Evolutionary conservation across 2,113 vertebrate genomes (phyloP), one percentile per base, ranked within the genome.

Genomic region (Myiozetetes cayanensis): DNA sequence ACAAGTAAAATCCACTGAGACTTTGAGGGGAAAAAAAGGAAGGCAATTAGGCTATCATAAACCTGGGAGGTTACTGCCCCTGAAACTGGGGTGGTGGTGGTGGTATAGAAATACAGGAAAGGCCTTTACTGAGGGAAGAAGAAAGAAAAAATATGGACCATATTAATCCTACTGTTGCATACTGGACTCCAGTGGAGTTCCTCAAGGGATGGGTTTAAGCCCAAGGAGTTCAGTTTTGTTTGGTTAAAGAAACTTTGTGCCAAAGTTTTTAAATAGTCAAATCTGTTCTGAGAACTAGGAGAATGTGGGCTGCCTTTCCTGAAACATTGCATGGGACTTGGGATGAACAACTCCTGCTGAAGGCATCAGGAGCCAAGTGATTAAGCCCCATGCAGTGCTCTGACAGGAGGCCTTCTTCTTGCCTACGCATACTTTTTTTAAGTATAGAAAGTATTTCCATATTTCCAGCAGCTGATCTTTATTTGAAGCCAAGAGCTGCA

Each of bases 381-480:
- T 93, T 95, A 96, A 96, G 82, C 88, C 92, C 88, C 93, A 93
- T 96, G 96, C 94, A 89, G 94, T 53, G 93, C 90, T 96, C 89
- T 96, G 95, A 95, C 95, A 96, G 90, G 92, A 95, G 92, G 83
- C 90, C 56, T 28, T 28, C 92, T 93, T 91, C 88, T 96, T 95
- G 90, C 92, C 92, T 90, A 94, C 89, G 12, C 96, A 87, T 92
- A 87, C 72, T 92, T 95, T 94, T 94, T 96, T 96, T 87, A 94
- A 89, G 89, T 85, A 66, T 96, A 91, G 89, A 97, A 93, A 96
- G 88, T 79, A 82, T 94, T 97, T 94, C 96, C 92, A 93, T 90
- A 93, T 97, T 97, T 97, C 62, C 55, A 94, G 92, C 93, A 96
- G 95, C 94, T 96, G 95, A 96, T 96, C 92, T 89, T 89, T 93